phyloP scores from a whole-genome alignment of 2,888 invertebrate species.

The Taenaris catops region DNA sequence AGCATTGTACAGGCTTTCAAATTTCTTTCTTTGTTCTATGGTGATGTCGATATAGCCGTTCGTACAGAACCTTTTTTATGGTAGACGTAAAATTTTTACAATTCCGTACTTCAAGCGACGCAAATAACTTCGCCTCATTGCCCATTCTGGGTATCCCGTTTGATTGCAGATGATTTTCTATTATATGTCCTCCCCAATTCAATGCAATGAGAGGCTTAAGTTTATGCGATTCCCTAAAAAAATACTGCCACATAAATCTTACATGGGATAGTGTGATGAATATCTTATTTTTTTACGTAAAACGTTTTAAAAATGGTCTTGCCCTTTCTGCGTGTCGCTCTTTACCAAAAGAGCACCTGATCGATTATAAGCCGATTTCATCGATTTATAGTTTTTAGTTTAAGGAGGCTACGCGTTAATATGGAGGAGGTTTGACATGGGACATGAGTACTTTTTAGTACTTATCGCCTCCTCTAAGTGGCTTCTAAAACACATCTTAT shows the following conservation, averaged over 20 bases:
- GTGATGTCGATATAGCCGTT: constrained; percentile 29
- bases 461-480: too few species aligned
- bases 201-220: constrained; percentile 3
- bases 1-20: too few species aligned
- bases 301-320: too few species aligned
- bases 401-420: too few species aligned
- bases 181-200: constrained; percentile 13
- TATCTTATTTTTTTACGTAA: not conserved
- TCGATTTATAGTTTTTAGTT: too few species aligned
- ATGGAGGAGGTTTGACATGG: too few species aligned
- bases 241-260: constrained; percentile 1
- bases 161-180: constrained; percentile 24
- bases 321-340: too few species aligned
- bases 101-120: constrained; percentile 25
- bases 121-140: constrained; percentile 22
- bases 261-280: not conserved
- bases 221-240: constrained; percentile 7
- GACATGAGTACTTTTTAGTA: too few species aligned
- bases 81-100: constrained; percentile 41
- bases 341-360: too few species aligned
- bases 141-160: constrained; percentile 18
- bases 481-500: too few species aligned
- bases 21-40: too few species aligned
- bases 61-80: constrained; percentile 37
- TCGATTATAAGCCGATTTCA: too few species aligned